Evolutionary conservation across 2,888 invertebrate genomes (phyloP), one percentile per base, ranked within the genome.

Genomic region (Drosophila fulvimacula): DNA sequence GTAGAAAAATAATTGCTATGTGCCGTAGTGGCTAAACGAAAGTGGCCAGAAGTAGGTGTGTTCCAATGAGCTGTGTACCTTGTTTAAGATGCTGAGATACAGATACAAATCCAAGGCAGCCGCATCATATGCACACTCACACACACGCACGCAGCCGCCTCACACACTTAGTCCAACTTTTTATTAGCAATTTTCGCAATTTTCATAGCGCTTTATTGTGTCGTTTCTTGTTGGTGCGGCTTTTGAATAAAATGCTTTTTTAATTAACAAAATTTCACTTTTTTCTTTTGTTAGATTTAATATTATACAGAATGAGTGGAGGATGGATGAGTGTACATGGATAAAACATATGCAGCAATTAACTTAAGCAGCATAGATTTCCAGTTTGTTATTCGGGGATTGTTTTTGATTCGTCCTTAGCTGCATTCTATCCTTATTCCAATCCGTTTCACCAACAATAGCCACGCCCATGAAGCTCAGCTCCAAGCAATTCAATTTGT

Each of bases 241-340:
- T 70, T 66, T 70, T 46, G 55, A 71, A 60, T 80, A 75, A 83
- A 78, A 65, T 61, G 62, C 60, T 57, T 63, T 72, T 79, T 80
- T 82, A 81, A 86, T 86, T 86, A 82, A 83, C 57, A 60, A 63
- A 85, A 77, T 88, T 88, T 88, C 86, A 77, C 87, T 79, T 81
- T 84, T 69, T 69, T 79, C 76, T 76, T 68, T 69, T 69, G 51
- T 55, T 68, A 59, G 46, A 61, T 63, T 72, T 69, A 64, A 71
- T 65, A 64, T 56, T 55, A 65, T 68, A 56, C 66, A 78, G 65
- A 69, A 76, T 74, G 57, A 48, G 36, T 32, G 34, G 15, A 21
- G 24, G 30, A 42, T 66, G 72, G 56, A 56, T 55, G 42, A 32
- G 32, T 52, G 19, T 52, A 38, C 24, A 38, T 38, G 34, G 10